A percentile compares a stretch with the other conserved stretches of the same genome.
Conservation (phyloP, 2,113 vertebrate species). For the Collichthys lucidus region DNA sequence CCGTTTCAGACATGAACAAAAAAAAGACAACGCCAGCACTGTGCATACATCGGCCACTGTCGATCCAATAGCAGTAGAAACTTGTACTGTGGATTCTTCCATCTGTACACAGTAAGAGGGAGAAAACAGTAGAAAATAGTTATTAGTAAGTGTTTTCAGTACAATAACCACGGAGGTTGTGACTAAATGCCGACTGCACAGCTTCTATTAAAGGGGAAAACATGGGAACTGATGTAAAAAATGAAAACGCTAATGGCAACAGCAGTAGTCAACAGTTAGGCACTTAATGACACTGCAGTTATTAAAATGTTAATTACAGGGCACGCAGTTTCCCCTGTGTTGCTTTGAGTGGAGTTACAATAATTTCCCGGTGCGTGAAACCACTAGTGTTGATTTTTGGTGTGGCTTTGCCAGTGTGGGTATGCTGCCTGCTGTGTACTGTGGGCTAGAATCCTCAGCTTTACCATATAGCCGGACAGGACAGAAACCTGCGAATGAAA, state of each 20-base stretch:
- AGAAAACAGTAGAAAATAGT: conserved; percentile 97
- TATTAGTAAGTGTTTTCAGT: conserved; percentile 95
- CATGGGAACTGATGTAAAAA: conserved; percentile 47
- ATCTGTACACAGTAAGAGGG: conserved; percentile 98
- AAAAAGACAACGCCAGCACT: conserved; percentile 83
- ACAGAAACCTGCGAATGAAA: conserved; percentile 98
- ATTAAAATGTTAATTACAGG: neutral
- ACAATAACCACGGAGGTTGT: conserved; percentile 87
- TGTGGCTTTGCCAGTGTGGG: conserved; percentile 81
- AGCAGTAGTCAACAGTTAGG: conserved; percentile 32
- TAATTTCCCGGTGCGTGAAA: conserved; percentile 13
- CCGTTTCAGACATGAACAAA: conserved; percentile 44
- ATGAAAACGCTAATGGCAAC: neutral
- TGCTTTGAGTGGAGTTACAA: neutral
- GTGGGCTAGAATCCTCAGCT: conserved; percentile 85
- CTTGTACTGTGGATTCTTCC: conserved; percentile 98
- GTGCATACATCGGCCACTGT: conserved; percentile 95
- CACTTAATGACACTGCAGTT: conserved; percentile 21
- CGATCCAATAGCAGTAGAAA: conserved; percentile 98
- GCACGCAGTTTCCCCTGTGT: neutral
- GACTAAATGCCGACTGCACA: conserved; percentile 95
- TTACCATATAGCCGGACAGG: conserved; percentile 88
- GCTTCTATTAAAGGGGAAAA: conserved; percentile 68
- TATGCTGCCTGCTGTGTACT: conserved; percentile 97
- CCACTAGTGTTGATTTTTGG: conserved; percentile 34